A percentile compares a stretch with the other conserved stretches of the same genome.
Conservation (phyloP, 2,797 vertebrate species). For the Eulemur albifrons region DNA sequence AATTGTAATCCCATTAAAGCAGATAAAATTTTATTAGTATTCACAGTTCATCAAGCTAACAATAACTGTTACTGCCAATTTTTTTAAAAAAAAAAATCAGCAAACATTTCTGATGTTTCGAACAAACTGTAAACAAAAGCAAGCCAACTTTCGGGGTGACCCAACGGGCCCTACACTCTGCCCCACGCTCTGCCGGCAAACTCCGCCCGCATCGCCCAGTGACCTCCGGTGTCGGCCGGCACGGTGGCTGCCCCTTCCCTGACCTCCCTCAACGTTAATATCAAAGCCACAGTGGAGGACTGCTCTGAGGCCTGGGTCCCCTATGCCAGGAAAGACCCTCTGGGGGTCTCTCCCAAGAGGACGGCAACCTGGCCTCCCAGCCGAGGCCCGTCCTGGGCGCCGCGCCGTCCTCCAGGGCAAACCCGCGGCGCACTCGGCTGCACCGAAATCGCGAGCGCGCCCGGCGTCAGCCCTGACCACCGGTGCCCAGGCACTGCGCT, state of each 20-base stretch:
- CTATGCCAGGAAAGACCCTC: not conserved
- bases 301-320: not conserved
- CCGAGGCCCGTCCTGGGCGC: not conserved
- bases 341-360: not conserved
- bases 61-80: constrained; percentile 79
- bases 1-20: constrained; percentile 88
- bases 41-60: constrained; percentile 86
- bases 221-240: not conserved
- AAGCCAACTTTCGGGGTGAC: not conserved
- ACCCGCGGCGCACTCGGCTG: constrained; percentile 53
- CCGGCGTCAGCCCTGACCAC: not conserved
- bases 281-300: not conserved
- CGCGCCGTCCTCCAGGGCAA: not conserved
- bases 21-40: constrained; percentile 88
- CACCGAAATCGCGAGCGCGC: constrained; percentile 59
- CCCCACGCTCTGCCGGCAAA: not conserved
- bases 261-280: not conserved
- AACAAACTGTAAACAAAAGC: constrained; percentile 70
- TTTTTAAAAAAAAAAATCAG: constrained; percentile 5
- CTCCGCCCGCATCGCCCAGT: not conserved
- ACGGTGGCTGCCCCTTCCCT: not conserved
- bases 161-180: not conserved
- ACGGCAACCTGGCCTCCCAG: not conserved
- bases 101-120: constrained; percentile 64
- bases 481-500: not conserved